A percentile compares a stretch with the other conserved stretches of the same genome.
phyloP scores from a whole-genome alignment of 2,888 invertebrate species.

The Torymus auratus region DNA sequence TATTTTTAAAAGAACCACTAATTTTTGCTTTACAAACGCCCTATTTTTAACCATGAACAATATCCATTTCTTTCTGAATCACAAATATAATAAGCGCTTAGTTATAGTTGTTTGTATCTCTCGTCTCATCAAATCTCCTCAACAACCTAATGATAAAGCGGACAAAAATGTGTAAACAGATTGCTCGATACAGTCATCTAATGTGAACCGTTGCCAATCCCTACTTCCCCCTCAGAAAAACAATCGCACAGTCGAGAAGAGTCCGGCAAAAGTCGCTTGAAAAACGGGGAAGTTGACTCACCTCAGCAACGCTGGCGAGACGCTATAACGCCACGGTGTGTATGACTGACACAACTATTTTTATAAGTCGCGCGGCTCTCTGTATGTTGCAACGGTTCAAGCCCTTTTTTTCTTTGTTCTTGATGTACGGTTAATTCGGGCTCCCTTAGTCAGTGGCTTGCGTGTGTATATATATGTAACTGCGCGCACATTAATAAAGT shows the following conservation, averaged over 20 bases:
- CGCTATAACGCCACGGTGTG: not conserved
- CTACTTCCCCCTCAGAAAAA: not conserved
- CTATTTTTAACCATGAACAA: constrained; percentile 35
- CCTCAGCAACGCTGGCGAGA: constrained; percentile 18
- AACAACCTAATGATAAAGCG: constrained; percentile 19
- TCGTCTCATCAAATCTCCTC: not conserved
- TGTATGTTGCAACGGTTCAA: constrained; percentile 44
- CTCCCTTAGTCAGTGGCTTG: too few relatives aligned
- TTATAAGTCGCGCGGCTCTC: constrained; percentile 50
- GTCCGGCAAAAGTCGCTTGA: not conserved
- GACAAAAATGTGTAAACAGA: constrained; percentile 45
- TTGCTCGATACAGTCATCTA: constrained; percentile 31
- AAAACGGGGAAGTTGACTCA: constrained; percentile 47
- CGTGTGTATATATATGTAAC: too few relatives aligned
- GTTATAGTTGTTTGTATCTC: not conserved
- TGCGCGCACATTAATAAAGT: too few relatives aligned
- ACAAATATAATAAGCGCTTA: constrained; percentile 2
- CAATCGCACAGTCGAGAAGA: constrained; percentile 6
- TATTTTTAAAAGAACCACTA: too few relatives aligned
- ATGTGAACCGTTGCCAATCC: constrained; percentile 25
- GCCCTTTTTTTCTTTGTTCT: constrained; percentile 22
- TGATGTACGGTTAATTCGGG: constrained; percentile 39
- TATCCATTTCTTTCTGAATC: constrained; percentile 17
- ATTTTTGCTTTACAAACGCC: not conserved
- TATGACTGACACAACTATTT: constrained; percentile 57